These are phyloP conservation scores for Cherax destructor DNA, from an alignment of 1,140 invertebrate genomes.

Conservation along the genomic window DNA sequence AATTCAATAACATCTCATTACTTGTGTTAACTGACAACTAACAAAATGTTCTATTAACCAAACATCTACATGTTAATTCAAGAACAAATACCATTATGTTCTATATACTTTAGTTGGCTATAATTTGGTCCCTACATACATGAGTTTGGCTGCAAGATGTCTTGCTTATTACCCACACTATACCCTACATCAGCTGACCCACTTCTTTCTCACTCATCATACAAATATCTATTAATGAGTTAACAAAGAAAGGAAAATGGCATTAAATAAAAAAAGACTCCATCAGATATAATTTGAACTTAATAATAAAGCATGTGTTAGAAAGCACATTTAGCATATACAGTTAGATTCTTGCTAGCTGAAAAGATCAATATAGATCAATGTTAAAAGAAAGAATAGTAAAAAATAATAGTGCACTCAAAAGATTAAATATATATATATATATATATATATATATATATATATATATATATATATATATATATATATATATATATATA, in stretches of 20 bases:
- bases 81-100: neutral
- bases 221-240: neutral
- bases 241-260: neutral
- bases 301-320: neutral
- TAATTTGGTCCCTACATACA: constrained; percentile 2
- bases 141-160: neutral
- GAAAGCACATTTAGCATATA: neutral
- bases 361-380: no score
- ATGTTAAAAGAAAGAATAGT: no score
- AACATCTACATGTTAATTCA: no score
- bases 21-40: no score
- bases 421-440: no score
- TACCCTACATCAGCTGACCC: neutral
- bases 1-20: no score
- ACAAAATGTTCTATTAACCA: no score
- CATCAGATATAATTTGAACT: neutral
- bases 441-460: no score
- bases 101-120: neutral
- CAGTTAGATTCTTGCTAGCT: no score
- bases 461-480: no score
- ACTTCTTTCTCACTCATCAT: neutral
- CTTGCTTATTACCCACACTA: neutral
- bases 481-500: no score
- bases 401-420: no score
- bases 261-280: neutral